phyloP scores from a whole-genome alignment of 2,797 vertebrate genomes.

The Nannoperca obscura region DNA sequence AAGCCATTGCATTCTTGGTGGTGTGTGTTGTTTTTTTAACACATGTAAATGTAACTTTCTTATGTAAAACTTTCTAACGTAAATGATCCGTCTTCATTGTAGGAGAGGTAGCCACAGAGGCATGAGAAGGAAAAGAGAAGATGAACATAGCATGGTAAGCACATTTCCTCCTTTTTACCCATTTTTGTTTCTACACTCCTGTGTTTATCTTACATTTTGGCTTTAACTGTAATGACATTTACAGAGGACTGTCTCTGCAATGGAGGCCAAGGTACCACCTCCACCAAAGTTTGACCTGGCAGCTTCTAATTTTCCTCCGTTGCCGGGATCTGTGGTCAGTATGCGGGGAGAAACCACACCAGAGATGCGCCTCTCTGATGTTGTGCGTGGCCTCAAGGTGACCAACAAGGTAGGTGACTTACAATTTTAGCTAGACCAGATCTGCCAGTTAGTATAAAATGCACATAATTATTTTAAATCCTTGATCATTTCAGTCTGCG shows the following conservation, averaged over 20 bases:
- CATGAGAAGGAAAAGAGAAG: slow-evolving; percentile 91
- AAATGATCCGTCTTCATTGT: slow-evolving; percentile 23
- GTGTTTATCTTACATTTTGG: background rate
- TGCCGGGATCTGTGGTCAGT: slow-evolving; percentile 92
- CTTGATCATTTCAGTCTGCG: slow-evolving; percentile 45
- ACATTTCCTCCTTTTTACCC: background rate
- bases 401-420: slow-evolving; percentile 87
- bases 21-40: background rate
- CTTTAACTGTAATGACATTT: slow-evolving; percentile 15
- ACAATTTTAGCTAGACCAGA: no score
- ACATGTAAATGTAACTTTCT: background rate
- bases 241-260: slow-evolving; percentile 86
- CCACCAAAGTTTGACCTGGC: slow-evolving; percentile 96
- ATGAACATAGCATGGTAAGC: slow-evolving; percentile 88
- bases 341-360: slow-evolving; percentile 86
- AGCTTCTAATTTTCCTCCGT: slow-evolving; percentile 94
- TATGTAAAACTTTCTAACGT: background rate
- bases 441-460: background rate
- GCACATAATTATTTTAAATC: background rate
- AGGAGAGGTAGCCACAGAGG: slow-evolving; percentile 92
- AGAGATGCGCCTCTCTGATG: slow-evolving; percentile 94
- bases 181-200: background rate
- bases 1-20: background rate
- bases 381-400: slow-evolving; percentile 91
- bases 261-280: slow-evolving; percentile 88